Base-by-base conservation (phyloP, 1,140 invertebrate species). In the Lordiphosa collinella region DNA sequence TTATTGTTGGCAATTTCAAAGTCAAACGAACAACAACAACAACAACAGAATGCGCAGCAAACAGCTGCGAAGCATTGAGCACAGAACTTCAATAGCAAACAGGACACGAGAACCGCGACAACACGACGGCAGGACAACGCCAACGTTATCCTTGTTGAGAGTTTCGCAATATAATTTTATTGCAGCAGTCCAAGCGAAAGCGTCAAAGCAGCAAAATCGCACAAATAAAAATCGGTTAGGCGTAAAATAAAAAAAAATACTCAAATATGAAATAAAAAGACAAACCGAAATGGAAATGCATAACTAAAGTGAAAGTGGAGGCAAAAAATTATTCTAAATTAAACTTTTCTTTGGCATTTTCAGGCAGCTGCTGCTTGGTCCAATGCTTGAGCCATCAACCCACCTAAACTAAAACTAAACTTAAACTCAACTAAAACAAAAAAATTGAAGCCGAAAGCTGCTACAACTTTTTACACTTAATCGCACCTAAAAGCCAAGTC, bases 91-190 rank as follows among this genome's bases (percentile, higher is more conserved):
- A 68, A 55, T 64, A 38, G 60, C 54, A 59, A 64, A 75, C 59
- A 62, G 58, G 54, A 73, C 36, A 53, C 71, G 71, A 64, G 36
- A 37, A 70, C 34, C 31, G 8, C 47, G 50, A 55, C 54, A 53
- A 59, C 60, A 48, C 51, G 38, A 38, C 69, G 70, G 31, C 56
- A 54, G 66, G 65, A 69, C 64, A 54, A 58, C 66, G 67, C 58
- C 67, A 76, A 84, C 72, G 71, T 43, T 84, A 84, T 82, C 78
- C 78, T 82, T 84, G 78, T 84, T 82, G 78, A 82, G 76, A 78
- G 78, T 82, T 84, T 78, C 56, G 78, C 78, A 73, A 82, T 84
- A 84, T 78, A 84, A 78, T 84, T 82, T 76, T 84, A 82, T 84
- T 82, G 78, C 72, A 78, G 78, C 78, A 82, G 78, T 82, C 78